A percentile compares a stretch with the other conserved stretches of the same genome.
Conservation (phyloP, 1,140 invertebrate species). For the Aphaenogaster floridana region DNA sequence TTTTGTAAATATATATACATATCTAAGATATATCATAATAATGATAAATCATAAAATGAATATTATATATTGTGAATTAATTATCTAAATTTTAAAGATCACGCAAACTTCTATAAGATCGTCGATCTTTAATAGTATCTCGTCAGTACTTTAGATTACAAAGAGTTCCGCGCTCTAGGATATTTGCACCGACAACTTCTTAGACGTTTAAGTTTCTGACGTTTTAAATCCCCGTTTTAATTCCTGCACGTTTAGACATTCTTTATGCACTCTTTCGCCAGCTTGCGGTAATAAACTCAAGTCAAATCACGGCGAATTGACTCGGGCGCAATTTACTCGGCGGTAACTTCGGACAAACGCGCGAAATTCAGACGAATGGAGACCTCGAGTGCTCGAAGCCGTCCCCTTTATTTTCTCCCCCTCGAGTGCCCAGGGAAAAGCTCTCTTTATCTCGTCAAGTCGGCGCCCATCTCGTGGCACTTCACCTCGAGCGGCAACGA, state of each 20-base stretch:
- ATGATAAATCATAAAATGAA: too few relatives aligned
- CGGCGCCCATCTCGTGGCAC: constrained; percentile 43
- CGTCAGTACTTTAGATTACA: background rate
- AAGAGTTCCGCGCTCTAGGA: background rate
- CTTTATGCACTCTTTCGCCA: background rate
- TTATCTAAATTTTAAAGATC: too few relatives aligned
- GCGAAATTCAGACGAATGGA: constrained; percentile 5
- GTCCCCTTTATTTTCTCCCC: constrained; percentile 14
- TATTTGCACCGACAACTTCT: background rate
- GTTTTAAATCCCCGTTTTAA: constrained; percentile 3
- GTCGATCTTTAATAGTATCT: too few relatives aligned
- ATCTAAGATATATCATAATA: too few relatives aligned
- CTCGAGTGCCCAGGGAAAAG: background rate
- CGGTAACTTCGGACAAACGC: constrained; percentile 54
- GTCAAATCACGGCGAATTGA: constrained; percentile 39
- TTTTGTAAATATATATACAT: too few relatives aligned
- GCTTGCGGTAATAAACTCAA: constrained; percentile 36
- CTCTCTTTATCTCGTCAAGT: constrained; percentile 68
- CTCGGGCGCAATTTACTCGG: constrained; percentile 31
- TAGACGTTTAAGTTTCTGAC: background rate
- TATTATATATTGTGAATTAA: too few relatives aligned
- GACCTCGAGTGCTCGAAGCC: constrained; percentile 50
- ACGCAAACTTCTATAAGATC: too few relatives aligned
- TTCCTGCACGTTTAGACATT: background rate
- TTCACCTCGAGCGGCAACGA: constrained; percentile 20